Evolutionary conservation across 2,113 vertebrate genomes (phyloP).

Genomic region (Thalassoma bifasciatum): DNA sequence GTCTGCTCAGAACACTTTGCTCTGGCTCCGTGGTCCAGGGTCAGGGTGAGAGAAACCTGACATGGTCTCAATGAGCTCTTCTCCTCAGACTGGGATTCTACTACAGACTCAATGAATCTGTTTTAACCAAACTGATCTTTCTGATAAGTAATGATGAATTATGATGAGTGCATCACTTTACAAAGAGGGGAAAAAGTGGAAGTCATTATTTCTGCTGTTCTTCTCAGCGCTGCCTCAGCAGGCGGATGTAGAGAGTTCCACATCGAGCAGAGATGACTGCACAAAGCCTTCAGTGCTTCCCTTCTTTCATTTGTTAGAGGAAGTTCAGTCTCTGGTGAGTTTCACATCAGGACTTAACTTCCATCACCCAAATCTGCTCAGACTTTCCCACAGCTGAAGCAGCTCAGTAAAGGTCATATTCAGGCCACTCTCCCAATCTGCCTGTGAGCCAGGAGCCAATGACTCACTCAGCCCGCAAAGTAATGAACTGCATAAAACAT

Average conservation of each 20-base stretch:
- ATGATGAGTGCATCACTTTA: background rate
- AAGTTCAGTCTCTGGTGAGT: background rate
- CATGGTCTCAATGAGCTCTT: too few relatives aligned
- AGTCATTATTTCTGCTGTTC: too few relatives aligned
- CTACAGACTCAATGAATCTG: too few relatives aligned
- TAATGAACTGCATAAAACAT: conserved; percentile 65
- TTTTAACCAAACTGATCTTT: too few relatives aligned
- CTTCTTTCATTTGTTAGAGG: background rate
- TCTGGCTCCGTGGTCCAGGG: too few relatives aligned
- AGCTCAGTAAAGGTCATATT: conserved; percentile 17
- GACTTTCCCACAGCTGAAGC: background rate
- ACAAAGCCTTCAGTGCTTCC: background rate
- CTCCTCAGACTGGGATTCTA: too few relatives aligned
- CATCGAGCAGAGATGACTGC: background rate
- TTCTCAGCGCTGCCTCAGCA: too few relatives aligned
- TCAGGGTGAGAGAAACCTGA: too few relatives aligned
- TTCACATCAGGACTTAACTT: conserved; percentile 11
- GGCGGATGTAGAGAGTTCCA: too few relatives aligned
- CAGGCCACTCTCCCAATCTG: conserved; percentile 7
- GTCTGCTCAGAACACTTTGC: too few relatives aligned
- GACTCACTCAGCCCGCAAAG: conserved; percentile 36
- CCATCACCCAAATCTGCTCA: conserved; percentile 4
- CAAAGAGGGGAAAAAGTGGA: too few relatives aligned
- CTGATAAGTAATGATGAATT: too few relatives aligned
- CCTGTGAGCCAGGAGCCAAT: conserved; percentile 30